Base-by-base conservation (phyloP, 2,797 vertebrate species). In the Rhinatrema bivittatum region DNA sequence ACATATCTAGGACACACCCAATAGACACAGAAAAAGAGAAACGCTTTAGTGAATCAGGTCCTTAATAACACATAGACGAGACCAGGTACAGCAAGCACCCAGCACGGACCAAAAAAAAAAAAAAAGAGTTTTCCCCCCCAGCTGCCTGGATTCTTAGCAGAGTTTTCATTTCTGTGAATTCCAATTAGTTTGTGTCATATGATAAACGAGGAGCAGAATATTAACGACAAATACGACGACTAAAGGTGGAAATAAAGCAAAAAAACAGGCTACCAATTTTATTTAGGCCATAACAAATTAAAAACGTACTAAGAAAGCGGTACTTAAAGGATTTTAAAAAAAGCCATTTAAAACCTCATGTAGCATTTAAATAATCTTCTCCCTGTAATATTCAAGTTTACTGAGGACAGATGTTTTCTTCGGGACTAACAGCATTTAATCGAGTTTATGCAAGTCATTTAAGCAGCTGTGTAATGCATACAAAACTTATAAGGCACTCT, bases 121-220 rank as follows among this genome's bases (percentile, higher is more conserved):
- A n/a, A n/a, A n/a, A n/a, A 5, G 3, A 34, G 24, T 20, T 42
- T 46, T 23, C 39, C 50, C 60, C 25, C 49, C 43, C 19, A 46
- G 37, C 43, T 58, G 42, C 41, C 44, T 43, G 31, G 35, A 37
- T 23, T 36, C 26, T 9, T 30, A 39, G 39, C 32, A 64, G 51
- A 61, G 50, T 49, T 70, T 56, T 58, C 56, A 60, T 52, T 57
- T 52, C 57, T 34, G 62, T 50, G 72, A 66, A 74, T 82, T 73
- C 67, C 60, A 72, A 71, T 79, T 65, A 78, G 64, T 6, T 40
- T 50, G 44, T 62, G 67, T 51, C 61, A 62, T 52, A 41, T 60
- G 65, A 51, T 36, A 47, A 69, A 66, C 7, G 47, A 48, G 60
- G 67, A 43, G 74, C 39, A 37, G 73, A 70, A 78, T 74, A 51